Evolutionary conservation across 2,888 invertebrate species (phyloP).

Genomic region (Desoria tigrina): DNA sequence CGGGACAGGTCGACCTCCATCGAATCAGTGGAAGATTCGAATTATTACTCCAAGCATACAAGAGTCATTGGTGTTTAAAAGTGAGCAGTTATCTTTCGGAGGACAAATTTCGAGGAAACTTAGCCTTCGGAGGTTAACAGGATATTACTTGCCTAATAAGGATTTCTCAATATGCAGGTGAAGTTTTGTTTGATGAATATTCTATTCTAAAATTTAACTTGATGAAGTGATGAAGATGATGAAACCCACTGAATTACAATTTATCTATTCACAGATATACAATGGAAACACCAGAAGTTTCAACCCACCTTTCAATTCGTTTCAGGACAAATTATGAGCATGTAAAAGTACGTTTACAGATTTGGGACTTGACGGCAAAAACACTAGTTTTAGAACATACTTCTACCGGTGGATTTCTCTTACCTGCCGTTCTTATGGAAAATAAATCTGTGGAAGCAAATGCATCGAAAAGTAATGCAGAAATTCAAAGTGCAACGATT

Average conservation of each 20-base stretch:
- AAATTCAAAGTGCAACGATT: neutral
- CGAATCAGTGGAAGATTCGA: slow-evolving; percentile 28
- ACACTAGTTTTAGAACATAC: slow-evolving; percentile 14
- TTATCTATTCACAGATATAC: too few relatives aligned
- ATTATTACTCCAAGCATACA: slow-evolving; percentile 19
- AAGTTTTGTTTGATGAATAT: too few relatives aligned
- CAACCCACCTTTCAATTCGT: slow-evolving; percentile 22
- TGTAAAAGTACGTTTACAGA: slow-evolving; percentile 11
- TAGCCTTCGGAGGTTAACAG: slow-evolving; percentile 23
- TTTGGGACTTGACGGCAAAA: slow-evolving; percentile 21
- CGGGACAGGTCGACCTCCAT: slow-evolving; percentile 15
- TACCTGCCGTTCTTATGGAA: neutral
- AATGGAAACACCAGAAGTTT: too few relatives aligned
- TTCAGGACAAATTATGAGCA: slow-evolving; percentile 21
- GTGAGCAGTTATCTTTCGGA: neutral
- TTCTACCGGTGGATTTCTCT: slow-evolving; percentile 10
- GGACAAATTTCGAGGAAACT: slow-evolving; percentile 18
- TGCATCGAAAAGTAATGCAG: neutral
- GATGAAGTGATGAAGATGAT: too few relatives aligned
- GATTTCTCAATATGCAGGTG: slow-evolving; percentile 35
- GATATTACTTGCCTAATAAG: slow-evolving; percentile 38
- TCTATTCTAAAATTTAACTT: too few relatives aligned
- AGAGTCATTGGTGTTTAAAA: neutral
- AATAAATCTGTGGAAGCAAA: neutral
- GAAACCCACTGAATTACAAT: too few relatives aligned